Evolutionary conservation across 2,113 vertebrate species (phyloP).

Genomic region (Chelonoidis abingdonii): DNA sequence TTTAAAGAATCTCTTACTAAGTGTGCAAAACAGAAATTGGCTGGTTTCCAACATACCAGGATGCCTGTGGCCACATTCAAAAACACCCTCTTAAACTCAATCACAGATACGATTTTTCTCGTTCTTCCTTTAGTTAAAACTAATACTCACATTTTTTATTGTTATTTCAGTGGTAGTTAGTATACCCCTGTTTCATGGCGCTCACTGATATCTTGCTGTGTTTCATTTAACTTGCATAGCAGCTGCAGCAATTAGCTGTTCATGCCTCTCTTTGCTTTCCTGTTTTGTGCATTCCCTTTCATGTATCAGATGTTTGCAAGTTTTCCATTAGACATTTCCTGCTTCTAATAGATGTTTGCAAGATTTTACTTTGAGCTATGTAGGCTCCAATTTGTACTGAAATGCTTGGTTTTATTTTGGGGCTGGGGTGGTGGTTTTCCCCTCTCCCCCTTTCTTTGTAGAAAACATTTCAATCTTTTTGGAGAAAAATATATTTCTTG

Average conservation of each 20-base stretch:
- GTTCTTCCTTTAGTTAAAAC: slow-evolving; percentile 1
- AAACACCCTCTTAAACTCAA: slow-evolving; percentile 43
- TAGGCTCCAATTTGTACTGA: slow-evolving; percentile 72
- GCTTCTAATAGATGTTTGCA: slow-evolving; percentile 77
- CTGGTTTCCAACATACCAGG: slow-evolving; percentile 9
- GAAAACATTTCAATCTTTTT: slow-evolving; percentile 50
- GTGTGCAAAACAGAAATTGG: neutral
- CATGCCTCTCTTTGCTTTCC: slow-evolving; percentile 75
- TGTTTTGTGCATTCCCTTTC: slow-evolving; percentile 77
- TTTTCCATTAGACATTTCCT: slow-evolving; percentile 81
- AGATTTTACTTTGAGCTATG: slow-evolving; percentile 75
- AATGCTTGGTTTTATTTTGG: slow-evolving; percentile 72
- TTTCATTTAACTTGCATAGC: slow-evolving; percentile 62
- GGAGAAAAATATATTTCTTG: slow-evolving; percentile 63
- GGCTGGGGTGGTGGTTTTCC: slow-evolving; percentile 36
- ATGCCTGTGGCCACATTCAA: slow-evolving; percentile 42
- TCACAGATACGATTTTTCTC: slow-evolving; percentile 1
- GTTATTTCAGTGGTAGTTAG: slow-evolving; percentile 55
- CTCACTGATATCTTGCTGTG: slow-evolving; percentile 66
- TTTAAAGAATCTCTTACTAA: slow-evolving; percentile 8
- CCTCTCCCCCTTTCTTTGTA: slow-evolving; percentile 64
- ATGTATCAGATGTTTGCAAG: slow-evolving; percentile 80
- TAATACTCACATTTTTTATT: slow-evolving; percentile 8
- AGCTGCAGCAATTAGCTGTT: slow-evolving; percentile 76
- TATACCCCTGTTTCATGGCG: slow-evolving; percentile 25